These are phyloP conservation scores for Planococcus citri DNA, from an alignment of 1,140 invertebrate genomes.

Conservation along the genomic window DNA sequence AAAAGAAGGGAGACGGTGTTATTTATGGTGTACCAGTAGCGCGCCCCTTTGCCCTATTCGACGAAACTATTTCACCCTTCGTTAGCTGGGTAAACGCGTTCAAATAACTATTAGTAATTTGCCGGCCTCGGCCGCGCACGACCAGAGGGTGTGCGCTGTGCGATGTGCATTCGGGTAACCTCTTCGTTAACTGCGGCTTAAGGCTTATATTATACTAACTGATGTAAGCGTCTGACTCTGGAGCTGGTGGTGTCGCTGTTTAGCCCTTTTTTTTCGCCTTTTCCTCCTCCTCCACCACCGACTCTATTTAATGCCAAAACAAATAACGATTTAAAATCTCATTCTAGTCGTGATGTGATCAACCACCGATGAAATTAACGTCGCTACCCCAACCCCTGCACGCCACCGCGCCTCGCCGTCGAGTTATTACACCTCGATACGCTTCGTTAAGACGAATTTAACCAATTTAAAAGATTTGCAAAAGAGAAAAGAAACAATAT, in stretches of 20 bases:
- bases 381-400: neutral
- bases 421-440: neutral
- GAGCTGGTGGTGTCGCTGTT: too few species aligned
- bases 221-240: too few species aligned
- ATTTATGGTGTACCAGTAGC: neutral
- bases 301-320: neutral
- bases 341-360: neutral
- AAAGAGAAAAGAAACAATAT: too few species aligned
- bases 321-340: slow-evolving; percentile 8
- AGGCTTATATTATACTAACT: neutral
- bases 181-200: slow-evolving; percentile 2
- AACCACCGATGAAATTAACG: slow-evolving; percentile 6
- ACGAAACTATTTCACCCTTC: neutral
- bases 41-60: too few species aligned
- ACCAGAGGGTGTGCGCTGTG: neutral
- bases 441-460: neutral
- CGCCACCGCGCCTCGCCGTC: neutral
- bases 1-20: neutral
- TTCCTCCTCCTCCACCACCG: neutral
- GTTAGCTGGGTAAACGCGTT: neutral
- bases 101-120: slow-evolving; percentile 8
- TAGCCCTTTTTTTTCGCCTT: too few species aligned
- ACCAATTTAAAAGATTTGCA: too few species aligned
- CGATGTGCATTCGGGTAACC: too few species aligned
- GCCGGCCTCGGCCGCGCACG: neutral